phyloP scores from a whole-genome alignment of 2,888 invertebrate genomes.

The Tinea trinotella region DNA sequence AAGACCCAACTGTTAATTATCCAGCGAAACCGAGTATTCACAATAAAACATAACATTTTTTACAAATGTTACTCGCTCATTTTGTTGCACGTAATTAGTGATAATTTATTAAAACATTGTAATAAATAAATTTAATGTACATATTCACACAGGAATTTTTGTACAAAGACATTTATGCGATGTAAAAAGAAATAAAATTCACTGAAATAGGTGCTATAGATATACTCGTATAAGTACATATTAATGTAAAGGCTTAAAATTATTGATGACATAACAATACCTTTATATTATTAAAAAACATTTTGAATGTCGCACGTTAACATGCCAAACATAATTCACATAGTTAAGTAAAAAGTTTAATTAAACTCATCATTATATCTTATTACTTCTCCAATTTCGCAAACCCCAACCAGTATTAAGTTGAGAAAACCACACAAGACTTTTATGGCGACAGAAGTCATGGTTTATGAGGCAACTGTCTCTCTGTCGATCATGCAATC shows the following conservation, averaged over 20 bases:
- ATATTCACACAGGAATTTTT: too few relatives aligned
- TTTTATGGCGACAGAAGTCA: conserved; percentile 56
- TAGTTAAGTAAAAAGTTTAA: background rate
- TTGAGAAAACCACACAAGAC: conserved; percentile 62
- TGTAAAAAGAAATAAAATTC: too few relatives aligned
- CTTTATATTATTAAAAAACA: too few relatives aligned
- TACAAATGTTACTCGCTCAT: conserved; percentile 2
- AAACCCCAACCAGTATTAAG: conserved; percentile 32
- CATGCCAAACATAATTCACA: background rate
- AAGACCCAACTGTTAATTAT: conserved; percentile 62
- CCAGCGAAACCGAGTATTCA: conserved; percentile 22
- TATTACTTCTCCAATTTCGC: conserved; percentile 1
- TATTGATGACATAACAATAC: background rate
- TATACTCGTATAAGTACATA: too few relatives aligned
- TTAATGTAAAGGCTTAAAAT: too few relatives aligned
- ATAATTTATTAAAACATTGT: conserved; percentile 7
- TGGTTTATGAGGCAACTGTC: conserved; percentile 50
- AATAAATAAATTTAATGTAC: too few relatives aligned
- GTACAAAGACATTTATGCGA: too few relatives aligned
- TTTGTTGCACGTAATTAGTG: conserved; percentile 11
- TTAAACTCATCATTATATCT: background rate
- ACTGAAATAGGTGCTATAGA: too few relatives aligned
- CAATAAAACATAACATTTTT: conserved; percentile 10
- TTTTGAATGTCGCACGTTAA: background rate
- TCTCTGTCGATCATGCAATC: conserved; percentile 45